Evolutionary conservation across 2,797 vertebrate species (phyloP).

Genomic region (Menidia menidia): DNA sequence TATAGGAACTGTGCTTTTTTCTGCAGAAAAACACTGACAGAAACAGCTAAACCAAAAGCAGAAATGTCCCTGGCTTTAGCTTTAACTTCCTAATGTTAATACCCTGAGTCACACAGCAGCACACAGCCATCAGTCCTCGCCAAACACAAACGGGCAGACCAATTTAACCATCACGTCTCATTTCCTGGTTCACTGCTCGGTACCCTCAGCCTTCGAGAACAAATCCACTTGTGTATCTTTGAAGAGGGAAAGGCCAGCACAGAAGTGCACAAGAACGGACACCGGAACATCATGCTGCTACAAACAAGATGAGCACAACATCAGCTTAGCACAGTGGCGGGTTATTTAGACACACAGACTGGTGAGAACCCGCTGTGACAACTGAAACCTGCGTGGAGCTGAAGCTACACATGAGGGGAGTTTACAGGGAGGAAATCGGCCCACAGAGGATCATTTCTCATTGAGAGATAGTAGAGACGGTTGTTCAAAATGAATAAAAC

Average conservation of each 20-base stretch:
- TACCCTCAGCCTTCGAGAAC: conserved; percentile 14
- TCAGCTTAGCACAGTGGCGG: not conserved
- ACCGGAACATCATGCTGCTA: not conserved
- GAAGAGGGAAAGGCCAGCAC: not conserved
- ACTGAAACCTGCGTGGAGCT: conserved; percentile 29
- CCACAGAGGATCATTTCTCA: conserved; percentile 3
- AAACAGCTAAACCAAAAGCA: not conserved
- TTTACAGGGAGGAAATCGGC: conserved; percentile 55
- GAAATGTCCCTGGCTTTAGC: not conserved
- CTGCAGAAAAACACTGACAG: too few species aligned
- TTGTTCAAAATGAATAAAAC: conserved; percentile 12
- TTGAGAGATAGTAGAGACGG: conserved; percentile 6
- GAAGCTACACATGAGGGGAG: conserved; percentile 34
- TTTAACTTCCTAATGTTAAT: not conserved
- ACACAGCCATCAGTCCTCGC: not conserved
- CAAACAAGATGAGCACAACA: not conserved
- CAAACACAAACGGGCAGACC: not conserved
- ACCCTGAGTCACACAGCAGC: conserved; percentile 10
- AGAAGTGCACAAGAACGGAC: not conserved
- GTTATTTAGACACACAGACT: not conserved
- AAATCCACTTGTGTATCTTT: conserved; percentile 11
- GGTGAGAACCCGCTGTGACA: conserved; percentile 5
- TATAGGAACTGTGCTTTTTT: not conserved
- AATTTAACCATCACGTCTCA: conserved; percentile 17
- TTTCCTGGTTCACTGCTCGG: conserved; percentile 29